These are phyloP conservation scores for Pissodes strobi DNA, from an alignment of 1,140 invertebrate species.

Conservation along the genomic window DNA sequence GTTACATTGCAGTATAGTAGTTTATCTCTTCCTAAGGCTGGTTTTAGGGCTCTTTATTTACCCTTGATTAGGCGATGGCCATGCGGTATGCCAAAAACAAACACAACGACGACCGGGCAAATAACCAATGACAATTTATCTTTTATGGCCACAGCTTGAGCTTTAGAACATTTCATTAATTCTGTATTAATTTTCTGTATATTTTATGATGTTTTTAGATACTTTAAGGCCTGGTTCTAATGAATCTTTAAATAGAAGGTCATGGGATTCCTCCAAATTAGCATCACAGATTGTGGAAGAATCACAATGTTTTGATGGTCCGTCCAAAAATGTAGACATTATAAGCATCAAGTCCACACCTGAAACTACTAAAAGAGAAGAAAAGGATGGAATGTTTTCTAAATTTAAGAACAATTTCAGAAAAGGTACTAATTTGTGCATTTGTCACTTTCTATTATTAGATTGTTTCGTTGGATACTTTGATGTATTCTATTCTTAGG, in stretches of 20 bases:
- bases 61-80: no score
- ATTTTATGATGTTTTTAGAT: constrained; percentile 32
- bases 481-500: background rate
- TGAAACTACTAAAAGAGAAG: constrained; percentile 48
- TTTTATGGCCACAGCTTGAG: no score
- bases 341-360: constrained; percentile 38
- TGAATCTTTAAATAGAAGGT: constrained; percentile 49
- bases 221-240: constrained; percentile 43
- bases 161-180: no score
- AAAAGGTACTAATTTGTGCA: constrained; percentile 57
- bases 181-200: no score
- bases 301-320: constrained; percentile 35
- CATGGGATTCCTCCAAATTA: constrained; percentile 54
- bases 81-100: no score
- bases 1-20: no score
- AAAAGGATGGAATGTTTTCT: constrained; percentile 57
- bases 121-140: no score
- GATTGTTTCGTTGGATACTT: background rate
- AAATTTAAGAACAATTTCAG: constrained; percentile 58
- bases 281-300: constrained; percentile 54
- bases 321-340: constrained; percentile 33
- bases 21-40: no score
- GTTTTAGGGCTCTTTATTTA: no score
- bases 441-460: background rate
- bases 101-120: no score